Conservation (phyloP, 1,140 invertebrate genomes). For the Amyelois transitella region DNA sequence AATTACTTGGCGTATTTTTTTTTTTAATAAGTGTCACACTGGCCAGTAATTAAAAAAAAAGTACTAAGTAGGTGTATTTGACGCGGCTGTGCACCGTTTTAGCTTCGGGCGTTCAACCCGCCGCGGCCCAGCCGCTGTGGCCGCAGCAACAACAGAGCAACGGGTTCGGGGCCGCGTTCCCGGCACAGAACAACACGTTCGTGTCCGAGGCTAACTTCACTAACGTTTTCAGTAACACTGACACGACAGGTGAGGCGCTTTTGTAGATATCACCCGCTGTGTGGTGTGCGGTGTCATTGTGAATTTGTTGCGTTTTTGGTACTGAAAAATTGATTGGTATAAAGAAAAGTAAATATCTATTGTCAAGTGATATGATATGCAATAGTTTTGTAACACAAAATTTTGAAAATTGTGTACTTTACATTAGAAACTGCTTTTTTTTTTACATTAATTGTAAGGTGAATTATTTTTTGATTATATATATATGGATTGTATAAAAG, state of each 20-base stretch:
- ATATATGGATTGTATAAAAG: too few relatives aligned
- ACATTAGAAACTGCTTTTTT: too few relatives aligned
- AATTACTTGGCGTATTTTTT: too few relatives aligned
- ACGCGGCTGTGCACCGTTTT: conserved; percentile 15
- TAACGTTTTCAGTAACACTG: conserved; percentile 86
- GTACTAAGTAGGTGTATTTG: too few relatives aligned
- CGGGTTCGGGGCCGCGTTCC: conserved; percentile 72
- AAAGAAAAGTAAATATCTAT: not conserved
- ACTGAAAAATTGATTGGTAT: too few relatives aligned
- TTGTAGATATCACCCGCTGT: conserved; percentile 15
- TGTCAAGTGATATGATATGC: too few relatives aligned
- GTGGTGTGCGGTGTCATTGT: conserved; percentile 14
- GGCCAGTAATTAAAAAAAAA: not conserved
- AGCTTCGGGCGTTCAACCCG: conserved; percentile 23
- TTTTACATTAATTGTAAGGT: too few relatives aligned
- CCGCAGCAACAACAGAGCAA: conserved; percentile 42
- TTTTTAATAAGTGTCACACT: not conserved
- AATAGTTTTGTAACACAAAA: too few relatives aligned
- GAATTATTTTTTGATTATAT: too few relatives aligned
- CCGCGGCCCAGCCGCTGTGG: conserved; percentile 22
- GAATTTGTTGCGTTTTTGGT: too few relatives aligned
- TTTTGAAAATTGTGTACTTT: too few relatives aligned
- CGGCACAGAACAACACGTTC: conserved; percentile 81
- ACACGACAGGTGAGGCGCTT: conserved; percentile 78
- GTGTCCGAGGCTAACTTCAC: conserved; percentile 90